Conservation (phyloP, 2,113 vertebrate species). For the Syngnathoides biaculeatus region DNA sequence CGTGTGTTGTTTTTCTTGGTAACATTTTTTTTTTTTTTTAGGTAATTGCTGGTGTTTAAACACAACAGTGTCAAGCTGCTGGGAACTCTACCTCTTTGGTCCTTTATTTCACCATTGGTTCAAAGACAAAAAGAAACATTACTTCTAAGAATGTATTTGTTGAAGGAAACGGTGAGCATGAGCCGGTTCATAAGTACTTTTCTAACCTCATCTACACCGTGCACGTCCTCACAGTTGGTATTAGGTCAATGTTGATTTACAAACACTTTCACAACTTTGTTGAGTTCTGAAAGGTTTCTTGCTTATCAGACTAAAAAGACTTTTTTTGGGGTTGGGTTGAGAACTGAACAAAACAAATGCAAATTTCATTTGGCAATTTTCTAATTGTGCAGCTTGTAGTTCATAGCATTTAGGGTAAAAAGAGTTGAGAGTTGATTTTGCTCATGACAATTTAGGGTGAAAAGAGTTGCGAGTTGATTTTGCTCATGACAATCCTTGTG, state of each 20-base stretch:
- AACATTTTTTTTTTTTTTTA: background rate
- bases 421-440: too few relatives aligned
- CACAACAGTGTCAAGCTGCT: background rate
- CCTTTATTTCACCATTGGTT: slow-evolving; percentile 20
- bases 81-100: background rate
- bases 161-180: slow-evolving; percentile 22
- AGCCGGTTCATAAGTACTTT: background rate
- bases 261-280: background rate
- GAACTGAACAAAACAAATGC: background rate
- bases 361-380: background rate
- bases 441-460: too few relatives aligned
- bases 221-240: background rate
- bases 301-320: background rate
- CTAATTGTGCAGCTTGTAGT: background rate
- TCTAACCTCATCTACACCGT: background rate
- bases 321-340: too few relatives aligned
- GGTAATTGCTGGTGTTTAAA: slow-evolving; percentile 19
- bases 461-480: too few relatives aligned
- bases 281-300: background rate
- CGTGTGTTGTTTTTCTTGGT: background rate
- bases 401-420: background rate
- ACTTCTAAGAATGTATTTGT: slow-evolving; percentile 9
- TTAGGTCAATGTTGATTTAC: background rate
- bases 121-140: slow-evolving; percentile 3
- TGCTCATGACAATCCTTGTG: too few relatives aligned